These are phyloP conservation scores for Sthenelais limicola DNA, from an alignment of 2,888 invertebrate genomes.

Conservation along the genomic window DNA sequence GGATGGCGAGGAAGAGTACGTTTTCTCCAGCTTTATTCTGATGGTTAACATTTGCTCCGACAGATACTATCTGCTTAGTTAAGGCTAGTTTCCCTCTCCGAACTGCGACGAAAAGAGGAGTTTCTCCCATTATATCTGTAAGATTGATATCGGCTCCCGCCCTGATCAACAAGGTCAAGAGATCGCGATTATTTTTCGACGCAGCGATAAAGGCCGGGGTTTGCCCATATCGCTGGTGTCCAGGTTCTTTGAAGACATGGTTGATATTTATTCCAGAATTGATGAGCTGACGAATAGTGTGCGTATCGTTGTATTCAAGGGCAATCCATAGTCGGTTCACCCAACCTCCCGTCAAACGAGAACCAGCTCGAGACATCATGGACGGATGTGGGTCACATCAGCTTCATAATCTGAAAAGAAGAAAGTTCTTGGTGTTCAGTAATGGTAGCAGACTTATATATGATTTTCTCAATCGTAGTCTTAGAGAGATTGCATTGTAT, in stretches of 20 bases:
- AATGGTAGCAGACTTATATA: too few relatives aligned
- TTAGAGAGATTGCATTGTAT: too few relatives aligned
- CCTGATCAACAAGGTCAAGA: constrained; percentile 27
- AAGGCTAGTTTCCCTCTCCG: constrained; percentile 45
- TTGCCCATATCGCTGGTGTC: constrained; percentile 42
- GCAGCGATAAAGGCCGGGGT: constrained; percentile 46
- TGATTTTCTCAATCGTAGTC: too few relatives aligned
- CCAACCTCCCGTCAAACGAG: constrained; percentile 39
- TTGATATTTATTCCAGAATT: constrained; percentile 41
- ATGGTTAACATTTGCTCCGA: constrained; percentile 40
- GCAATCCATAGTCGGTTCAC: constrained; percentile 47
- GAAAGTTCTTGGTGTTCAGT: too few relatives aligned
- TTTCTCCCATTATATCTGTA: constrained; percentile 42
- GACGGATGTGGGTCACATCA: too few relatives aligned
- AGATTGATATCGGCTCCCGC: constrained; percentile 39
- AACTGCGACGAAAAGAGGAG: constrained; percentile 45
- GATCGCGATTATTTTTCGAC: constrained; percentile 44
- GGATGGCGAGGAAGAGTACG: constrained; percentile 42
- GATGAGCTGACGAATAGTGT: constrained; percentile 36
- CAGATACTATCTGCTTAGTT: constrained; percentile 36
- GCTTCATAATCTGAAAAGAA: too few relatives aligned
- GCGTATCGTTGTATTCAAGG: constrained; percentile 46
- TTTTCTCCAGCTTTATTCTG: constrained; percentile 43
- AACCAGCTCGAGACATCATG: constrained; percentile 30
- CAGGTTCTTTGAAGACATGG: constrained; percentile 45